Evolutionary conservation across 2,888 invertebrate genomes (phyloP).

Genomic region (Mesodorylaimus sp.): DNA sequence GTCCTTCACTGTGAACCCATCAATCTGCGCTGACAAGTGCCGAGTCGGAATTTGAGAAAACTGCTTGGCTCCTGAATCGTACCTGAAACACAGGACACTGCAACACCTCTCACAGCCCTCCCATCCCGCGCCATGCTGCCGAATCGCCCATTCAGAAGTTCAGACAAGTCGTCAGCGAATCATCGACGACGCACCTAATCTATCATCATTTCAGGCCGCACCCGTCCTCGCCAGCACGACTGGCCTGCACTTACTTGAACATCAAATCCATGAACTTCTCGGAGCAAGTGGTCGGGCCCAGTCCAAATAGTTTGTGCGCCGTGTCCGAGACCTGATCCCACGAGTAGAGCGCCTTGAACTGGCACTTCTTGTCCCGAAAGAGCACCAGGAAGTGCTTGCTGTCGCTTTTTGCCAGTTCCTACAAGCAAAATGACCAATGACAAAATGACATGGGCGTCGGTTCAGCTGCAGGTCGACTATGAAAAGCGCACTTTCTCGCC

Average conservation of each 20-base stretch:
- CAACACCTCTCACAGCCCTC: no score
- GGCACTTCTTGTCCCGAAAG: conserved; percentile 91
- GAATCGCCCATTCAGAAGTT: no score
- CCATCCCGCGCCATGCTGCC: not conserved
- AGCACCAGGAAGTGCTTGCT: conserved; percentile 93
- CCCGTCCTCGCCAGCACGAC: not conserved
- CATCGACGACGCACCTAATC: no score
- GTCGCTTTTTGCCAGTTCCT: conserved; percentile 74
- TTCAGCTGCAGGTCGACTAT: no score
- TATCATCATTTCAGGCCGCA: not conserved
- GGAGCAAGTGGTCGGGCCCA: conserved; percentile 77
- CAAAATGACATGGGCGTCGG: no score
- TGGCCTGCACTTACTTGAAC: conserved; percentile 81
- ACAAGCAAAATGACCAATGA: conserved; percentile 10
- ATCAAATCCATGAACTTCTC: conserved; percentile 97
- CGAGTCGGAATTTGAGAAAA: conserved; percentile 94
- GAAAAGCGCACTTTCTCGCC: no score
- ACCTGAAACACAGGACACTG: conserved; percentile 50
- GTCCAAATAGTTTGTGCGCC: conserved; percentile 76
- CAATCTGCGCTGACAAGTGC: conserved; percentile 95
- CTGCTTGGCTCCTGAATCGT: conserved; percentile 95
- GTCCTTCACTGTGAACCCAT: conserved; percentile 97
- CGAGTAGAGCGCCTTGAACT: conserved; percentile 88
- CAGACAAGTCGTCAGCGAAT: no score
- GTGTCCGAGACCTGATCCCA: conserved; percentile 62